Evolutionary conservation across 2,797 vertebrate species (phyloP).

Genomic region (Acanthiza pusilla): DNA sequence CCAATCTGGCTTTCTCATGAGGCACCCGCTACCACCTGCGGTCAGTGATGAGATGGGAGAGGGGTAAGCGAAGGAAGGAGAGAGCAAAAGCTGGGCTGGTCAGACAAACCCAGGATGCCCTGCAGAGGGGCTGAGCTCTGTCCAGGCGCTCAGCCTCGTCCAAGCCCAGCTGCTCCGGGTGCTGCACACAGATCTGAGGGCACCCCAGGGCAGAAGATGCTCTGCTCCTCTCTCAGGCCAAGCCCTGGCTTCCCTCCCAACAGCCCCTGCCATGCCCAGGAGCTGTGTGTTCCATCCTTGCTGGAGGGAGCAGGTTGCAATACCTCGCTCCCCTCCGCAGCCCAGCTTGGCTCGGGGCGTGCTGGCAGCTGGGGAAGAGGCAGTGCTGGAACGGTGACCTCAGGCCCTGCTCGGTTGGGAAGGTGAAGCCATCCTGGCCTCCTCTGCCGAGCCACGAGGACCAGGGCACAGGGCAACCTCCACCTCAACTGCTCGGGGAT

Average conservation of each 20-base stretch:
- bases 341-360: neutral
- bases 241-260: neutral
- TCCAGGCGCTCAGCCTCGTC: neutral
- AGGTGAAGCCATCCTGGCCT: fast-evolving
- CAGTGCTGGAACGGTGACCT: neutral
- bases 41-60: fast-evolving
- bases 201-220: neutral
- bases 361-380: neutral
- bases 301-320: neutral
- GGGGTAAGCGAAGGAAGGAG: neutral
- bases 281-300: neutral
- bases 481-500: neutral
- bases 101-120: fast-evolving
- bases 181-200: neutral
- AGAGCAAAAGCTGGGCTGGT: fast-evolving
- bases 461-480: neutral
- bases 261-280: neutral
- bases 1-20: neutral
- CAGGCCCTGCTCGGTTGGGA: neutral
- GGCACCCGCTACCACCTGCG: neutral
- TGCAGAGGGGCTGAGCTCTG: neutral
- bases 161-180: neutral
- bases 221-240: neutral
- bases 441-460: fast-evolving
- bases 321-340: neutral